Percentiles rank a stretch among this genome's conserved stretches.
Evolutionary conservation across 2,797 vertebrate species (phyloP).

Genomic region (Syndactyla subalaris): DNA sequence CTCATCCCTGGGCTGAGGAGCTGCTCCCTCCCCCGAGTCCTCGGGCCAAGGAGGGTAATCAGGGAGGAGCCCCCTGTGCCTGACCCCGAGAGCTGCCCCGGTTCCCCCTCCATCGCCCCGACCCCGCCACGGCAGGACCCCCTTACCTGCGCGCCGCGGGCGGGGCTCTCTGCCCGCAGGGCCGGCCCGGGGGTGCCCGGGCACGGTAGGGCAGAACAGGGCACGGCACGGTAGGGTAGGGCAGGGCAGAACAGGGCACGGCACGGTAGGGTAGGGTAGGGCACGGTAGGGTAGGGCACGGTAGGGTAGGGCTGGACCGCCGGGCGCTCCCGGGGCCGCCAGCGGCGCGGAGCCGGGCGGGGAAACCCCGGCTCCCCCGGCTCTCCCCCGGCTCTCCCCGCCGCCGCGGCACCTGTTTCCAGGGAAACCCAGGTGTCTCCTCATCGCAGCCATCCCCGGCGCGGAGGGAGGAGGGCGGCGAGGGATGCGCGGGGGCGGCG

Average conservation of each 20-base stretch:
- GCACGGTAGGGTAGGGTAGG: not conserved
- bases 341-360: not conserved
- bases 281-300: not conserved
- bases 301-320: not conserved
- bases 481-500: not conserved
- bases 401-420: conserved; percentile 44
- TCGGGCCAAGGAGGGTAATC: not conserved
- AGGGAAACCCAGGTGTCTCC: conserved; percentile 67
- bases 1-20: not conserved
- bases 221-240: too few species aligned
- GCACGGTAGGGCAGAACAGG: too few species aligned
- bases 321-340: not conserved
- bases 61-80: not conserved
- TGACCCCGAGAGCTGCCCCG: not conserved
- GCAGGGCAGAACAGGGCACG: too few species aligned
- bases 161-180: not conserved
- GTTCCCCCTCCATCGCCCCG: not conserved
- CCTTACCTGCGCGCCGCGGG: conserved; percentile 43
- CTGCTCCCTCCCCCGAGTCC: not conserved
- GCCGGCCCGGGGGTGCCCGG: not conserved
- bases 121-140: not conserved
- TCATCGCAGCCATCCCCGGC: conserved; percentile 36
- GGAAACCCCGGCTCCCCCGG: conserved; percentile 7
- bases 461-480: not conserved
- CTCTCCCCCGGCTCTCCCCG: not conserved